A percentile compares a stretch with the other conserved stretches of the same genome.
Evolutionary conservation across 2,797 vertebrate species (phyloP).

Genomic region (Muraenolepis orangiensis): DNA sequence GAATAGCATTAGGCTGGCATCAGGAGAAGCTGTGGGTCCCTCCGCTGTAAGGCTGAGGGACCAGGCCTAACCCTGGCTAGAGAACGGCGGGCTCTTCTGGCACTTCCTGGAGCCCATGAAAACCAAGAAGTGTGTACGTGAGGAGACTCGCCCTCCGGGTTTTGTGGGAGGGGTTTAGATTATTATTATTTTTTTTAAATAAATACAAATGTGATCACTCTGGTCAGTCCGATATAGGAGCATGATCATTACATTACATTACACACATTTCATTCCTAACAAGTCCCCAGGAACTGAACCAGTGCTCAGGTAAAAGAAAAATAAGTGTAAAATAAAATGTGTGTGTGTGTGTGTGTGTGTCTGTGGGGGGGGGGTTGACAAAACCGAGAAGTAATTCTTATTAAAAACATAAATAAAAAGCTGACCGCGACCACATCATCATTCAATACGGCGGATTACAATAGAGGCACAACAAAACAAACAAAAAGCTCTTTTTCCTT

Average conservation of each 20-base stretch:
- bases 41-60: background rate
- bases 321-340: too few relatives aligned
- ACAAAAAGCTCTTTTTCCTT: too few relatives aligned
- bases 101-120: conserved; percentile 1
- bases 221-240: background rate
- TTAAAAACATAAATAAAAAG: background rate
- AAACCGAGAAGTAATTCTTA: background rate
- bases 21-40: conserved; percentile 17
- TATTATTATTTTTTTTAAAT: too few relatives aligned
- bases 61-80: conserved; percentile 35
- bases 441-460: conserved; percentile 15
- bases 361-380: background rate
- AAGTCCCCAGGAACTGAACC: too few relatives aligned
- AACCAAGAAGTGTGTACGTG: conserved; percentile 19
- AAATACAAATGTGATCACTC: conserved; percentile 24
- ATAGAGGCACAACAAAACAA: too few relatives aligned
- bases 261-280: too few relatives aligned
- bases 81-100: conserved; percentile 31
- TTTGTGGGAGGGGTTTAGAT: conserved; percentile 17
- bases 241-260: background rate
- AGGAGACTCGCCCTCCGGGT: conserved; percentile 2
- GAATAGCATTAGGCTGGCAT: conserved; percentile 33
- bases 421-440: conserved; percentile 11
- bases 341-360: background rate
- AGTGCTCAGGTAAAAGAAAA: too few relatives aligned